phyloP scores from a whole-genome alignment of 2,888 invertebrate species.

The Candidula unifasciata region DNA sequence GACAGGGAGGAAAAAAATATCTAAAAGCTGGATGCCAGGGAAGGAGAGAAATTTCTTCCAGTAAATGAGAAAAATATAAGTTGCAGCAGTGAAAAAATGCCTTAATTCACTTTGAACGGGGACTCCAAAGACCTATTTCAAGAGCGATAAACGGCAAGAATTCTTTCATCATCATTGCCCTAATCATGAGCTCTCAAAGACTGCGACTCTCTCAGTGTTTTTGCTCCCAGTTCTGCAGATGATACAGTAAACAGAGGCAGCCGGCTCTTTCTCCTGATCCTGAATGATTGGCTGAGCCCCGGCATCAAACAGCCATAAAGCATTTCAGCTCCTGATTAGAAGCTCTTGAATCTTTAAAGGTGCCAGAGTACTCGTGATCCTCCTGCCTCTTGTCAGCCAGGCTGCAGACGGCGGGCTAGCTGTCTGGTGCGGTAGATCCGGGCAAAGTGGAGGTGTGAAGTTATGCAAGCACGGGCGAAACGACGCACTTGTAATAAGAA shows the following conservation, averaged over 20 bases:
- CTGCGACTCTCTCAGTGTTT: too few species aligned
- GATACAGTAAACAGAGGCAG: not conserved
- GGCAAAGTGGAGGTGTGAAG: too few species aligned
- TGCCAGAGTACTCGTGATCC: not conserved
- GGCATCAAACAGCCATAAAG: not conserved
- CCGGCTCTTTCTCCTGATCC: not conserved
- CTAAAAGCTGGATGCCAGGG: not conserved
- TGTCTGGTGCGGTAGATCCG: not conserved
- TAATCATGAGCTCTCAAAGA: too few species aligned
- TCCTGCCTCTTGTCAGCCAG: not conserved
- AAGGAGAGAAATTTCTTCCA: not conserved
- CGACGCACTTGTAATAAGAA: too few species aligned
- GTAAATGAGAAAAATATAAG: not conserved
- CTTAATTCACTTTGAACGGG: constrained; percentile 8
- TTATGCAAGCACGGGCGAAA: too few species aligned
- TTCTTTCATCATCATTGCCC: not conserved
- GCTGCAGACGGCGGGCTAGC: too few species aligned
- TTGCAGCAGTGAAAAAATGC: not conserved
- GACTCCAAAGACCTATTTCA: not conserved
- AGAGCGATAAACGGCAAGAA: constrained; percentile 24
- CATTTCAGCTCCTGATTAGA: not conserved
- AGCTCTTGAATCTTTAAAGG: not conserved
- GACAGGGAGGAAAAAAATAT: not conserved
- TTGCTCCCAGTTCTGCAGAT: too few species aligned
- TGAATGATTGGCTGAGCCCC: not conserved